A percentile compares a stretch with the other conserved stretches of the same genome.
Conservation (phyloP, 2,113 vertebrate species). For the Stegastes partitus region DNA sequence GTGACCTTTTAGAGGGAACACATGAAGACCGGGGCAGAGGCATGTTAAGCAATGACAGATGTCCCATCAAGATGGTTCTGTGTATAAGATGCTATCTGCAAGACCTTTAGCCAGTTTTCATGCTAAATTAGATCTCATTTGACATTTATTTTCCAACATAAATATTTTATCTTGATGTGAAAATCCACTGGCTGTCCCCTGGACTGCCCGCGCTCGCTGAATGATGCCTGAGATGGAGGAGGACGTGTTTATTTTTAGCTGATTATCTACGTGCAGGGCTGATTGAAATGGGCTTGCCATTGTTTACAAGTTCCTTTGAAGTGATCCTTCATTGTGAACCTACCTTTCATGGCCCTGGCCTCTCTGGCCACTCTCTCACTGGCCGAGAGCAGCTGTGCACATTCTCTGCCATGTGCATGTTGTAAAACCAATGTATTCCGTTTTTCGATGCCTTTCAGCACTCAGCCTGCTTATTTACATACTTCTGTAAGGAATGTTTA, state of each 20-base stretch:
- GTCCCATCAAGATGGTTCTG: conserved; percentile 57
- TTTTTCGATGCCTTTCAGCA: conserved; percentile 64
- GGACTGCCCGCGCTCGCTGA: conserved; percentile 48
- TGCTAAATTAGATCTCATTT: conserved; percentile 81
- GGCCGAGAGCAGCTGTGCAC: conserved; percentile 79
- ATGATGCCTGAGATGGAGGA: conserved; percentile 58
- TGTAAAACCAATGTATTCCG: conserved; percentile 69
- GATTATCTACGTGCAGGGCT: conserved; percentile 75
- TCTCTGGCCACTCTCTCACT: conserved; percentile 67
- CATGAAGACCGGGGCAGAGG: conserved; percentile 30
- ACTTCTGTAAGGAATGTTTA: conserved; percentile 47
- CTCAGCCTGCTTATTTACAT: conserved; percentile 67
- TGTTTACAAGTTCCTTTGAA: conserved; percentile 87
- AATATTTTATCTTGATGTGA: conserved; percentile 79
- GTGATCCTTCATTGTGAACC: conserved; percentile 82
- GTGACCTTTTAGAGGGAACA: conserved; percentile 75
- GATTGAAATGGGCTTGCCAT: conserved; percentile 80
- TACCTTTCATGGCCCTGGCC: conserved; percentile 78
- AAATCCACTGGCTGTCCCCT: conserved; percentile 56
- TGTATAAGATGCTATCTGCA: conserved; percentile 58
- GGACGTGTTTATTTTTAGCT: conserved; percentile 81
- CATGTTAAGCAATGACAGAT: conserved; percentile 59
- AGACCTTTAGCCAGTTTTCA: conserved; percentile 72
- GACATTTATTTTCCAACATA: conserved; percentile 80
- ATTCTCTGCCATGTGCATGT: conserved; percentile 60